Base-by-base conservation (phyloP, 2,113 vertebrate species). In the Chitala chitala region DNA sequence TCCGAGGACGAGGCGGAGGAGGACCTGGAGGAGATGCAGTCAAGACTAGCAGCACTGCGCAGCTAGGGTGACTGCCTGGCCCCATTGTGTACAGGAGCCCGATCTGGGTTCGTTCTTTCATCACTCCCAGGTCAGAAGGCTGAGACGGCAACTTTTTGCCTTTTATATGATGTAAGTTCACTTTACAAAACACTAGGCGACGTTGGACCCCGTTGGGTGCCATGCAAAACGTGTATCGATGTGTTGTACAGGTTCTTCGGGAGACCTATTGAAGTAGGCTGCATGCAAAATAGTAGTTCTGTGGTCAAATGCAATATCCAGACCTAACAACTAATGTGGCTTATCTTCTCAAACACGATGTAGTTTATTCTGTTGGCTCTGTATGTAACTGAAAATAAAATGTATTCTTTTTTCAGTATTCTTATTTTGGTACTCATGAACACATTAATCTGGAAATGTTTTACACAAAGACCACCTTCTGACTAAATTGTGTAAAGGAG, bases 21-120 rank as follows among this genome's bases (percentile, higher is more conserved):
- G 10, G 95, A 96, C 81, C 91, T 99, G 7, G 96, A 98, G 75
- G 96, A 90, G 0, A 99, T 99, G 97, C 96, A 99, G 88, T 94
- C 96, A 0, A 91, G 97, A 1, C 44, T 99, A 75, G 96, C 91
- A 5, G 98, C 94, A 0, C 90, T 99, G 38, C 88, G 97, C 22
- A 99, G 97, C 90, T 99, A 91, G 89, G 83, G 54, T 56, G 56
- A 20, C 22, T 3, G 0, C 15, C 3, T 4, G 6, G 13, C 44
- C 15, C 66, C 12, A 5, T 20, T 36, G 22, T 69, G 46, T 69
- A 51, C 29, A 51, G 38, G n/a, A 66, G 6, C 22, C 42, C 22
- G 44, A 22, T 50, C 24, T 20, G 24, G 66, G 42, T 50, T 69
- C 46, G 26, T 1, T 15, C 58, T 64, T 51, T 51, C 53, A 55